These are phyloP conservation scores for Centropus unirufus DNA, from an alignment of 2,113 vertebrate species.

Conservation along the genomic window DNA sequence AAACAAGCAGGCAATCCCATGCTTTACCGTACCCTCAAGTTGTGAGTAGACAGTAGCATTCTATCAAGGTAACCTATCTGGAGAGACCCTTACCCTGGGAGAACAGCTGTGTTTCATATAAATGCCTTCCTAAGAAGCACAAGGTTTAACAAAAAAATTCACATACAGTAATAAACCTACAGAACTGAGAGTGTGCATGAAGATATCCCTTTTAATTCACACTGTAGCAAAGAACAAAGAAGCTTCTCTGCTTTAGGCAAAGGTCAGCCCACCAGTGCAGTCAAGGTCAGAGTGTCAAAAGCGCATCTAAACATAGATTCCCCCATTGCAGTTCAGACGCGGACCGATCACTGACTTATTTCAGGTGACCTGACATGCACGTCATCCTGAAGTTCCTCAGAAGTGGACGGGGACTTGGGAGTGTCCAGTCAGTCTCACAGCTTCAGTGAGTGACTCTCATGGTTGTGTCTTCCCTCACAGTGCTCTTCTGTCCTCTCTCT, in stretches of 20 bases:
- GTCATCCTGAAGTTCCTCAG: not conserved
- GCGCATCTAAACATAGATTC: not conserved
- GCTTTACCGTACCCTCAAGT: constrained; percentile 10
- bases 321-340: not conserved
- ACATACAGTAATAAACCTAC: not conserved
- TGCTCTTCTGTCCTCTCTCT: not conserved
- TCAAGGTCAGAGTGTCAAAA: not conserved
- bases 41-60: not conserved
- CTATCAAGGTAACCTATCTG: not conserved
- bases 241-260: not conserved
- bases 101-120: not conserved
- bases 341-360: not conserved
- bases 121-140: not conserved
- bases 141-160: not conserved
- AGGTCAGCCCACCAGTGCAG: not conserved
- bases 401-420: not conserved
- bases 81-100: not conserved
- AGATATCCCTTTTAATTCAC: not conserved
- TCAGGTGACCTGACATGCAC: not conserved
- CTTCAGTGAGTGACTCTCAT: not conserved
- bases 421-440: not conserved
- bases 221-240: not conserved
- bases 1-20: not conserved
- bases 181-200: not conserved
- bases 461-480: not conserved